Evolutionary conservation across 1,140 invertebrate genomes (phyloP).

Genomic region (Metaphire vulgaris): DNA sequence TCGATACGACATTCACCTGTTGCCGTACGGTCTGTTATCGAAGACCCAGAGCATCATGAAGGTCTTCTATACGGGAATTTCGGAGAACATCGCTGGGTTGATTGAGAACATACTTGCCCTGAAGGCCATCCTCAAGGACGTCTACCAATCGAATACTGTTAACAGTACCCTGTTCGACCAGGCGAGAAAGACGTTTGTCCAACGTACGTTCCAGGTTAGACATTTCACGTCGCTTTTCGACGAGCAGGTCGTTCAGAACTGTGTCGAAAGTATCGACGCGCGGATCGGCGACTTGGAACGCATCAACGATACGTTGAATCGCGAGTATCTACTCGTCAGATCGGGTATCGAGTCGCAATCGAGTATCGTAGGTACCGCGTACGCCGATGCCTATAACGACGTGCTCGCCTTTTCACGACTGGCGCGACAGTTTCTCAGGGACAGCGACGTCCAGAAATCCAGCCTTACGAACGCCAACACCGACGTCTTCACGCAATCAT

Average conservation of each 20-base stretch:
- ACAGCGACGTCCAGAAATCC: constrained; percentile 7
- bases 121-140: constrained; percentile 16
- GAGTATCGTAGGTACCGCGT: background rate
- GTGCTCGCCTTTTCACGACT: constrained; percentile 7
- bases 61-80: constrained; percentile 21
- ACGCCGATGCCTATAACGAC: constrained; percentile 4
- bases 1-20: constrained; percentile 22
- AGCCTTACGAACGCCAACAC: background rate
- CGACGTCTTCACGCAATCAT: background rate
- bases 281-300: constrained; percentile 7
- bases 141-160: constrained; percentile 7
- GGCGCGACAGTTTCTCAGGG: constrained; percentile 4
- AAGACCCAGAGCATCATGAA: constrained; percentile 5
- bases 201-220: constrained; percentile 7
- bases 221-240: constrained; percentile 16
- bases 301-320: constrained; percentile 19
- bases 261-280: constrained; percentile 5
- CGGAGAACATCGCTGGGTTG: constrained; percentile 21
- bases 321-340: background rate
- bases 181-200: constrained; percentile 13
- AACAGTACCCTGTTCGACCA: constrained; percentile 12
- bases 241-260: constrained; percentile 10
- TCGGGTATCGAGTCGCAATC: background rate
- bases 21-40: constrained; percentile 19
- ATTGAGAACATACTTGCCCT: constrained; percentile 20